Evolutionary conservation across 2,888 invertebrate species (phyloP), one percentile per base, ranked within the genome.

Genomic region (Ariolimax columbianus): DNA sequence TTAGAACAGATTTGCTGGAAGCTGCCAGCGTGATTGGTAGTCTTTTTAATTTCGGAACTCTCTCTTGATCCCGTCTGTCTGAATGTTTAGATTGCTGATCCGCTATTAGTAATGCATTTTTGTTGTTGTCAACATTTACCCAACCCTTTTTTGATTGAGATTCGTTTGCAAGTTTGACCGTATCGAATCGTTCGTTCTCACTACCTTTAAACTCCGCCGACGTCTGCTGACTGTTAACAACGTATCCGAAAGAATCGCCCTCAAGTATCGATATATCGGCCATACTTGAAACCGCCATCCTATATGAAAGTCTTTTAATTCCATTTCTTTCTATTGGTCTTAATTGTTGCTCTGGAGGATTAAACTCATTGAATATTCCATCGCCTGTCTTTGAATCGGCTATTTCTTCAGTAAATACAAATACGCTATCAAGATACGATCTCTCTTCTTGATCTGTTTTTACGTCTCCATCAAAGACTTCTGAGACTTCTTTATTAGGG

Each of bases 1-100:
- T 83, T 55, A 83, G 43, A 43, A 78, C 78, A 7, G 78, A 78
- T 11, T 72, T 78, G 26, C 83, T 83, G 0, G 70, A 68, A 1
- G 83, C 78, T 51, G 83, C 83, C 23, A 83, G 33, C 23, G 36
- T 19, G 33, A 47, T 72, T 3, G 78, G 63, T 1, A 55, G 38
- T 30, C 78, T 78, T 40, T 78, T 78, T 11, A 78, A 26, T n/a
- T 23, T 78, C 17, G 55, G 23, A 17, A 55, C 55, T 23, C 63
- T n/a, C 38, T 38, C 38, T n/a, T 75, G 40, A 1, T 40, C 30
- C 2, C 3, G n/a, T 75, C 30, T n/a, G 47, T 43, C 72, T 14
- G 26, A 47, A 14, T 47, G 47, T 47, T 9, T 9, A 14, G 9
- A 14, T 47, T 47, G 26, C 59, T 63, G 59, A 23, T 63, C 59